phyloP scores from a whole-genome alignment of 2,797 vertebrate species.

The Otolemur crassicaudatus region DNA sequence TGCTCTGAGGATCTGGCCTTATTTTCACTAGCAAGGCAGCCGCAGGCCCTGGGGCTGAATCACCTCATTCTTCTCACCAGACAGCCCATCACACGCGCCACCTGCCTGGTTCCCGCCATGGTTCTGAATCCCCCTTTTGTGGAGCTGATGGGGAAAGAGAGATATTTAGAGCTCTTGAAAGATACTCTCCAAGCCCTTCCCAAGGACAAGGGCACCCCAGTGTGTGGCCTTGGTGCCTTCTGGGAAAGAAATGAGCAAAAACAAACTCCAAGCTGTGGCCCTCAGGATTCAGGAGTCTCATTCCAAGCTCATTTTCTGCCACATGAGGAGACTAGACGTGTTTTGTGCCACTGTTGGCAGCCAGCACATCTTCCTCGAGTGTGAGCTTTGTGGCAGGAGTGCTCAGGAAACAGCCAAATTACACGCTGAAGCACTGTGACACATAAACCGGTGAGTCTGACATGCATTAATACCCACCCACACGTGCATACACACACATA shows the following conservation, averaged over 20 bases:
- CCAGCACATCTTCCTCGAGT: background rate
- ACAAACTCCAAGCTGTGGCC: background rate
- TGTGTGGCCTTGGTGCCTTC: background rate
- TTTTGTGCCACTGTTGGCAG: fast-evolving
- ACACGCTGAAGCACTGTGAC: background rate
- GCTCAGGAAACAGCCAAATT: background rate
- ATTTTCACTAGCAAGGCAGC: background rate
- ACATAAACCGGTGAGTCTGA: background rate
- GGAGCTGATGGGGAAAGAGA: background rate
- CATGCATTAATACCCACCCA: no score
- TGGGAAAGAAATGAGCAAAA: background rate
- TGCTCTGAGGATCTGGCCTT: background rate
- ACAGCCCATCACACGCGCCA: no score
- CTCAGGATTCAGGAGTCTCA: background rate
- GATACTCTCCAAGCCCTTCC: background rate
- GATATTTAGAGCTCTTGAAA: background rate
- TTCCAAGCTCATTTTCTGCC: fast-evolving
- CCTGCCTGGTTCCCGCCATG: background rate
- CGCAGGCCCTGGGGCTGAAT: background rate
- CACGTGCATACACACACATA: fast-evolving
- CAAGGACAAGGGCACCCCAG: background rate
- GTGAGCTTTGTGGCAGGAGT: background rate
- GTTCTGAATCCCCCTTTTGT: background rate
- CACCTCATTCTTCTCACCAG: background rate
- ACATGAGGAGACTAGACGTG: fast-evolving